Evolutionary conservation across 2,888 invertebrate species (phyloP).

Genomic region (Trissolcus japonicus): DNA sequence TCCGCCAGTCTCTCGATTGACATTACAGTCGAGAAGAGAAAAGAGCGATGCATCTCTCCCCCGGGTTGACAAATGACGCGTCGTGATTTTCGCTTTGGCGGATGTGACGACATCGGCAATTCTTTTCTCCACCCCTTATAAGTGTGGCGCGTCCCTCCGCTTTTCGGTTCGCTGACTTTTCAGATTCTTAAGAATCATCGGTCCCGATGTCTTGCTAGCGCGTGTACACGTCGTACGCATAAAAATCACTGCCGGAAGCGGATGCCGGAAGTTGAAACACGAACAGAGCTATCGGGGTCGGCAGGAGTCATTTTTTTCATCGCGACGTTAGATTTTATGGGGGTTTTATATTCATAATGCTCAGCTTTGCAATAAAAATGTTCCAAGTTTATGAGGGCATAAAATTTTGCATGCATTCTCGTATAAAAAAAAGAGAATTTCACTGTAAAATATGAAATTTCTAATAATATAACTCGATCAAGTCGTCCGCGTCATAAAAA

Average conservation of each 20-base stretch:
- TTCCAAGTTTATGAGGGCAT: no score
- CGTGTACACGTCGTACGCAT: slow-evolving; percentile 51
- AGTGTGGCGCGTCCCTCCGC: slow-evolving; percentile 55
- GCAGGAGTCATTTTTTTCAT: slow-evolving; percentile 37
- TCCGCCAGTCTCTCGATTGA: slow-evolving; percentile 41
- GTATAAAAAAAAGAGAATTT: no score
- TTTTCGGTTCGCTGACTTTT: slow-evolving; percentile 71
- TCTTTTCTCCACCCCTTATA: slow-evolving; percentile 49
- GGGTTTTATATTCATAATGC: slow-evolving; percentile 13
- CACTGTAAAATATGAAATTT: neutral
- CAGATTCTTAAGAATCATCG: slow-evolving; percentile 73
- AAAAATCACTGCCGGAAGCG: slow-evolving; percentile 72
- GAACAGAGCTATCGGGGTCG: slow-evolving; percentile 55
- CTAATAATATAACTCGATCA: neutral
- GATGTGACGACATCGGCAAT: slow-evolving; percentile 66
- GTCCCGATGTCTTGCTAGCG: slow-evolving; percentile 30
- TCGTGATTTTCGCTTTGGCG: slow-evolving; percentile 68
- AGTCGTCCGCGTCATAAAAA: neutral
- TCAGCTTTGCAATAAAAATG: neutral
- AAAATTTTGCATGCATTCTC: no score
- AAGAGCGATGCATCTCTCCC: slow-evolving; percentile 51
- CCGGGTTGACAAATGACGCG: slow-evolving; percentile 69
- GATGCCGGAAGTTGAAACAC: slow-evolving; percentile 67
- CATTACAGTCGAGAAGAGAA: slow-evolving; percentile 50
- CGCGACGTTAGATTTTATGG: slow-evolving; percentile 34